Conservation (phyloP, 2,888 invertebrate species). For the Yponomeuta malinellus region DNA sequence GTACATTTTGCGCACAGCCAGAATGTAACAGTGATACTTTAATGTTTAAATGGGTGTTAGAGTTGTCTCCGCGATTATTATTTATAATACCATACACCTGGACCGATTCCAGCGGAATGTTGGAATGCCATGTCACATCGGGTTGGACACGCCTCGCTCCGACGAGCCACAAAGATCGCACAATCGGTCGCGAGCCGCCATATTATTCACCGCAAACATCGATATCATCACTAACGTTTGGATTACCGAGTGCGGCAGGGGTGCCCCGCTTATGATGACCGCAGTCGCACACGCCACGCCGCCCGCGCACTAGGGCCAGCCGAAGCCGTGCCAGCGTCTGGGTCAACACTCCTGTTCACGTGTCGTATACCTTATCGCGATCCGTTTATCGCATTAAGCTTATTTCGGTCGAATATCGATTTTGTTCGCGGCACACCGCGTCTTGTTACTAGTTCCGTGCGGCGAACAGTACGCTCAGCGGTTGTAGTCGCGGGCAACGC, state of each 20-base stretch:
- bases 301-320: conserved; percentile 62
- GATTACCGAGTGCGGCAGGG: conserved; percentile 59
- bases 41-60: conserved; percentile 15
- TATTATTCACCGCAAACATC: conserved; percentile 67
- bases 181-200: conserved; percentile 45
- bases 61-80: conserved; percentile 32
- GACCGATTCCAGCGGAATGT: conserved; percentile 60
- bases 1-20: background rate
- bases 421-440: conserved; percentile 43
- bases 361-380: conserved; percentile 64
- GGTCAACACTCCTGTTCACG: conserved; percentile 70
- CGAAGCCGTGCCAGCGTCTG: conserved; percentile 64
- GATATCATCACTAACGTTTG: conserved; percentile 65
- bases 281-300: conserved; percentile 64
- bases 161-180: conserved; percentile 32
- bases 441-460: conserved; percentile 56
- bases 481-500: conserved; percentile 19
- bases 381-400: conserved; percentile 69
- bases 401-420: conserved; percentile 64
- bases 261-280: conserved; percentile 53
- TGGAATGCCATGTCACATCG: conserved; percentile 39
- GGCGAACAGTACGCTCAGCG: conserved; percentile 33
- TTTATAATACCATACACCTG: conserved; percentile 49
- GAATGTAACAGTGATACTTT: background rate
- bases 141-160: conserved; percentile 13